Evolutionary conservation across 2,888 invertebrate species (phyloP).

Genomic region (Sphaerophoria taeniata): DNA sequence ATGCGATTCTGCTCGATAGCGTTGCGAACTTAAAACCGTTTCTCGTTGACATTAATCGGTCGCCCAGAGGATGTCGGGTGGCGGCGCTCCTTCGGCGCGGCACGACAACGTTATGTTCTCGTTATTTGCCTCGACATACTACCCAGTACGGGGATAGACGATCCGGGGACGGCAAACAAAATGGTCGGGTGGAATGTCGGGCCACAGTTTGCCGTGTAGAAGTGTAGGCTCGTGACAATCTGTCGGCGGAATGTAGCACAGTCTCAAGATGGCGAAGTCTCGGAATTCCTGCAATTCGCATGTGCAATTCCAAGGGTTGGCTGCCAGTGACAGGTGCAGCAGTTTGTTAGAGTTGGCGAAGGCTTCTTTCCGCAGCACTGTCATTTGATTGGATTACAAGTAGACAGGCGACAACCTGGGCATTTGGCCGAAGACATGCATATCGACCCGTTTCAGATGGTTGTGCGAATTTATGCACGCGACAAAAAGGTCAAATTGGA

Average conservation of each 20-base stretch:
- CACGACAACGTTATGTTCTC: slow-evolving; percentile 89
- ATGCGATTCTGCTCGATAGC: slow-evolving; percentile 78
- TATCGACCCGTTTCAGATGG: slow-evolving; percentile 87
- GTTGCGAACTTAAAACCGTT: slow-evolving; percentile 78
- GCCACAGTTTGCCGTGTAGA: slow-evolving; percentile 89
- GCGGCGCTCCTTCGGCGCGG: slow-evolving; percentile 85
- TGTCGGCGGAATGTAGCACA: slow-evolving; percentile 90
- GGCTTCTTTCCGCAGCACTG: slow-evolving; percentile 86
- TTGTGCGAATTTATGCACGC: slow-evolving; percentile 91
- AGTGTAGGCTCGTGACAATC: slow-evolving; percentile 88
- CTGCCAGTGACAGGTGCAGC: slow-evolving; percentile 89
- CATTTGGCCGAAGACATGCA: slow-evolving; percentile 88
- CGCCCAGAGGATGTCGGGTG: slow-evolving; percentile 89
- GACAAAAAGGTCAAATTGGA: slow-evolving; percentile 89
- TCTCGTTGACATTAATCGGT: slow-evolving; percentile 79
- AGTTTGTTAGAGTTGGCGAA: slow-evolving; percentile 87
- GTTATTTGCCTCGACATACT: slow-evolving; percentile 86
- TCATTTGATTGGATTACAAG: slow-evolving; percentile 89
- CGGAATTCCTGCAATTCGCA: slow-evolving; percentile 91
- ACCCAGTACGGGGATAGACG: slow-evolving; percentile 84
- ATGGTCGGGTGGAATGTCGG: slow-evolving; percentile 87
- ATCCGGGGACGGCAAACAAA: slow-evolving; percentile 94
- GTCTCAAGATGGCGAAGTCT: slow-evolving; percentile 89
- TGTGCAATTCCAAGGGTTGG: slow-evolving; percentile 95
- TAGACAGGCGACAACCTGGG: slow-evolving; percentile 88